Percentiles rank a stretch among this genome's conserved stretches.
These are phyloP conservation scores for Ditylenchus dipsaci DNA, from an alignment of 1,140 invertebrate genomes.

Conservation along the genomic window DNA sequence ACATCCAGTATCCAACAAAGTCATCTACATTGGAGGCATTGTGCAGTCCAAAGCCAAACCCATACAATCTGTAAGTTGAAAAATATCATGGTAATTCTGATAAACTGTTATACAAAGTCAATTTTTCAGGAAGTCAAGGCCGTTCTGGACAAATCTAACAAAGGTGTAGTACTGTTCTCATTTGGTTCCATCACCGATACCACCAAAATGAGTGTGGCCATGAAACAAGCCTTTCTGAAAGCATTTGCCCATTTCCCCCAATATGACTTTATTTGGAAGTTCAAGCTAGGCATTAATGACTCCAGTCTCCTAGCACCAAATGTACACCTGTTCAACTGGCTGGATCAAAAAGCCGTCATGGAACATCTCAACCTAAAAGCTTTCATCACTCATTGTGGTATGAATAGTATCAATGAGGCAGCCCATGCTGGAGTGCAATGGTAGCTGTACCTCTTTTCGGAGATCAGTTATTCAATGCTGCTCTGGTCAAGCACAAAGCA, in stretches of 20 bases:
- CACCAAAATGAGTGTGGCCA: neutral
- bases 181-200: neutral
- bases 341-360: slow-evolving; percentile 69
- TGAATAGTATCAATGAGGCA: no score
- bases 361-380: slow-evolving; percentile 67
- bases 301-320: slow-evolving; percentile 37
- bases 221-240: neutral
- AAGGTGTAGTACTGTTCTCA: neutral
- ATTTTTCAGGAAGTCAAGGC: neutral
- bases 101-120: neutral
- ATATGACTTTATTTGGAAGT: no score
- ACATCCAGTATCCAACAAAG: slow-evolving; percentile 38
- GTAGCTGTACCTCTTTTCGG: slow-evolving; percentile 66
- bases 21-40: slow-evolving; percentile 45
- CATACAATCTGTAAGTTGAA: neutral
- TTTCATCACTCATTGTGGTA: slow-evolving; percentile 70
- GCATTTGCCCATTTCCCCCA: neutral
- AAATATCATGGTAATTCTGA: neutral
- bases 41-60: neutral
- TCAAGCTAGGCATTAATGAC: neutral
- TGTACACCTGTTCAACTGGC: slow-evolving; percentile 64
- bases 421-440: slow-evolving; percentile 66
- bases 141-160: neutral
- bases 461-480: slow-evolving; percentile 65
- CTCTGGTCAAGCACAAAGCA: slow-evolving; percentile 35